Evolutionary conservation across 2,888 invertebrate species (phyloP).

Genomic region (Diarsia dahlii): DNA sequence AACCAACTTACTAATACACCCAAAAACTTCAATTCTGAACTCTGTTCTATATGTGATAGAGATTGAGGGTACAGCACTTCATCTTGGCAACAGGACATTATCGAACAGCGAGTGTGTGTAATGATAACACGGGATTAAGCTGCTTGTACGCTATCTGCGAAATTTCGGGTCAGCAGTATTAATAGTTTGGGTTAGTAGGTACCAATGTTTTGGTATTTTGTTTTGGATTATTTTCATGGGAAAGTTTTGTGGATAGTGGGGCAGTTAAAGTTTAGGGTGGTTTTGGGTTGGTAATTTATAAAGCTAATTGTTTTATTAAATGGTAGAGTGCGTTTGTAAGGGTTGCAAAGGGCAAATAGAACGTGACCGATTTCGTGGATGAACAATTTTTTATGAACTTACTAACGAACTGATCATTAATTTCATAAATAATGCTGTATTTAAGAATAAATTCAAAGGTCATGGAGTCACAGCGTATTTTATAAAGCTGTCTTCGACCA

Average conservation of each 20-base stretch:
- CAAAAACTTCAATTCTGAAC: slow-evolving; percentile 58
- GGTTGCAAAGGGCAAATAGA: neutral
- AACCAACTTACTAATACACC: slow-evolving; percentile 62
- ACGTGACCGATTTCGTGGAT: neutral
- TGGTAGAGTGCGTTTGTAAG: neutral
- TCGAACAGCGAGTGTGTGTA: slow-evolving; percentile 78
- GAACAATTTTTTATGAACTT: too few relatives aligned
- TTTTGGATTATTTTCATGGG: slow-evolving; percentile 32
- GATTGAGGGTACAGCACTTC: slow-evolving; percentile 8
- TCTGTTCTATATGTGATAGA: slow-evolving; percentile 33
- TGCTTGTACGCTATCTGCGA: slow-evolving; percentile 76
- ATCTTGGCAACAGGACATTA: slow-evolving; percentile 74
- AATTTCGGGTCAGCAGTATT: slow-evolving; percentile 72
- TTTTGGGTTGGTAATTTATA: slow-evolving; percentile 1
- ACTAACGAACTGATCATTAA: neutral
- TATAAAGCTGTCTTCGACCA: neutral
- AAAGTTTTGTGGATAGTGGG: neutral
- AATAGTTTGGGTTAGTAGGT: slow-evolving; percentile 55
- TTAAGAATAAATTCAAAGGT: neutral
- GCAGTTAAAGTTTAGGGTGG: slow-evolving; percentile 17
- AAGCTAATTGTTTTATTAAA: slow-evolving; percentile 26
- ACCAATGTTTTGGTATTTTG: slow-evolving; percentile 48
- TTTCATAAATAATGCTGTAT: neutral
- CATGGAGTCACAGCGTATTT: neutral
- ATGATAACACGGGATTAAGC: slow-evolving; percentile 82